Evolutionary conservation across 2,797 vertebrate genomes (phyloP).

Genomic region (Schizopygopsis pylzovi): DNA sequence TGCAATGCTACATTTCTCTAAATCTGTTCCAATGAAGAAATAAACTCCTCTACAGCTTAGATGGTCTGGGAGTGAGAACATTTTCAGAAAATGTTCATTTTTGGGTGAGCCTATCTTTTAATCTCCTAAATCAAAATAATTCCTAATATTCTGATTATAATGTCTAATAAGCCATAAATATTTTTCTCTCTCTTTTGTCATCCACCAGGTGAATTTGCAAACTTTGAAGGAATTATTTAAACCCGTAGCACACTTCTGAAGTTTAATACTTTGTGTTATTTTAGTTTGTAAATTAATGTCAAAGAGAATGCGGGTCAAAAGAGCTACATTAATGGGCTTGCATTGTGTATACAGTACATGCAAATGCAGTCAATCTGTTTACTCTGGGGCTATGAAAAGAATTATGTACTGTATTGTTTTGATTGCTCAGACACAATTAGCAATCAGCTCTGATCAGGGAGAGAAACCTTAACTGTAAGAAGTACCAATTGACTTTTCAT

Average conservation of each 20-base stretch:
- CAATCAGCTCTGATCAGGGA: constrained; percentile 54
- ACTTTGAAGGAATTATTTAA: background rate
- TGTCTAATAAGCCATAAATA: background rate
- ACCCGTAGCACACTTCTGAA: background rate
- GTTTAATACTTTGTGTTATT: background rate
- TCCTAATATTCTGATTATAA: background rate
- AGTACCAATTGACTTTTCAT: constrained; percentile 52
- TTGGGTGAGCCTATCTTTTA: background rate
- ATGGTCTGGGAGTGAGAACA: background rate
- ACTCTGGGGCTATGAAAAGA: background rate
- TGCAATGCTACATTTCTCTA: no score
- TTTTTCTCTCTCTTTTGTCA: background rate
- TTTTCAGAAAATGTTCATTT: background rate
- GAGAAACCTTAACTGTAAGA: constrained; percentile 48
- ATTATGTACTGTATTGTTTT: constrained; percentile 19
- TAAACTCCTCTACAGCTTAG: background rate
- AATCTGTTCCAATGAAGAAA: no score
- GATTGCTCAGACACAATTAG: constrained; percentile 50
- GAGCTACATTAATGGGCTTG: background rate
- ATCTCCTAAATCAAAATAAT: background rate
- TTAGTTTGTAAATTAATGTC: background rate
- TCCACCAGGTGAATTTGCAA: background rate
- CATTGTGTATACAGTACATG: background rate
- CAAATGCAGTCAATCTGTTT: background rate
- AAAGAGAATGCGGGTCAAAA: background rate